phyloP scores from a whole-genome alignment of 2,797 vertebrate species.

The Microhierax caerulescens region DNA sequence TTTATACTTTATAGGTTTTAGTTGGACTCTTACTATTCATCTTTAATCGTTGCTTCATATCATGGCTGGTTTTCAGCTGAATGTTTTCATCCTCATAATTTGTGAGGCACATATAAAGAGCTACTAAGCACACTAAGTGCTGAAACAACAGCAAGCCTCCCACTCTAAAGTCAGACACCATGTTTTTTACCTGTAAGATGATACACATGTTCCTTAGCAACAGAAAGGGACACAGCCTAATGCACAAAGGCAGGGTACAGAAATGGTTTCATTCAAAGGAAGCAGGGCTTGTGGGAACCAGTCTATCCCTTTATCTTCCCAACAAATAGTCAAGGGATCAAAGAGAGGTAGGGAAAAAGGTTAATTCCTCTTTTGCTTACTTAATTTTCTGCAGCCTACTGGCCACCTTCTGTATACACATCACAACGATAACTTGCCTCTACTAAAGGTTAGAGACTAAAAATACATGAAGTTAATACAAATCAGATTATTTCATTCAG shows the following conservation, averaged over 20 bases:
- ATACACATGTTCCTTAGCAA: rapidly evolving
- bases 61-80: neutral
- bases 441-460: neutral
- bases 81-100: neutral
- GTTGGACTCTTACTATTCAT: neutral
- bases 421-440: neutral
- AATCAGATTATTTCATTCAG: neutral
- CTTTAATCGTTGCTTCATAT: neutral
- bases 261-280: neutral
- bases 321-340: neutral
- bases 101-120: neutral
- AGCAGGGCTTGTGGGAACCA: neutral
- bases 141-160: neutral
- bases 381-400: neutral
- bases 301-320: neutral
- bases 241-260: neutral
- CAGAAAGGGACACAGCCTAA: neutral
- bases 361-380: neutral
- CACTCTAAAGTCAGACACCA: neutral
- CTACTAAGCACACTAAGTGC: neutral
- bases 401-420: neutral
- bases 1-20: neutral
- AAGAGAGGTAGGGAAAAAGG: neutral
- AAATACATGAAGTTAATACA: neutral
- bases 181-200: neutral